phyloP scores from a whole-genome alignment of 2,888 invertebrate genomes.

The Proisotoma minuta region DNA sequence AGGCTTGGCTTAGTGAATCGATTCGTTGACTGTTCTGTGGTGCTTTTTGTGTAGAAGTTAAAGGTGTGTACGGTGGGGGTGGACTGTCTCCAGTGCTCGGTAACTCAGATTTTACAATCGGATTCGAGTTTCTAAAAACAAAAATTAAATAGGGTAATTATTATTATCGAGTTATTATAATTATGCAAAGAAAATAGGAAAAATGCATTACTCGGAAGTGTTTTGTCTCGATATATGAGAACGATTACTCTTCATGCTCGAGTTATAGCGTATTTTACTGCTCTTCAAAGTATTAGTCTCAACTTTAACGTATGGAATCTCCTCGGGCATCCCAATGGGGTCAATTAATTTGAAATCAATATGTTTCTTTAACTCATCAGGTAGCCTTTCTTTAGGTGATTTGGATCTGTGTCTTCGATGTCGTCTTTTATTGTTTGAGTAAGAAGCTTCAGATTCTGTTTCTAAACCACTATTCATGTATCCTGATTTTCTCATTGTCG shows the following conservation, averaged over 20 bases:
- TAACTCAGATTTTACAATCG: conserved; percentile 36
- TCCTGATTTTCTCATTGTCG: conserved; percentile 45
- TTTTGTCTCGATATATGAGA: conserved; percentile 28
- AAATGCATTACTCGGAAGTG: conserved; percentile 30
- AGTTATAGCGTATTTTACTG: conserved; percentile 36
- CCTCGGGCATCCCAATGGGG: conserved; percentile 81
- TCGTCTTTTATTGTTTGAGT: conserved; percentile 47
- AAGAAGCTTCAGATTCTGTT: conserved; percentile 54
- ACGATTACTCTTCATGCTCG: conserved; percentile 35
- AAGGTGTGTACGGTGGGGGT: conserved; percentile 54
- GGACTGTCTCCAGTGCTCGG: conserved; percentile 50
- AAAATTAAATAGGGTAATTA: not conserved
- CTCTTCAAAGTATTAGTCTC: conserved; percentile 54
- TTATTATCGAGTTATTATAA: not conserved
- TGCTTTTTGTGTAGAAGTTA: conserved; percentile 16
- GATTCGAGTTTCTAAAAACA: conserved; percentile 22
- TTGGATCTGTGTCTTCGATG: conserved; percentile 51
- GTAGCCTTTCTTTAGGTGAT: conserved; percentile 68
- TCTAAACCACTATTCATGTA: conserved; percentile 53
- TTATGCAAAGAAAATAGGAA: not conserved
- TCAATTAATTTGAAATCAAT: conserved; percentile 82
- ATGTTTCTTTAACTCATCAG: conserved; percentile 75
- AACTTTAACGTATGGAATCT: conserved; percentile 82
- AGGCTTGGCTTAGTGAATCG: conserved; percentile 32
- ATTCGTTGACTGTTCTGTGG: conserved; percentile 25